These are phyloP conservation scores for Python bivittatus DNA, from an alignment of 2,113 vertebrate genomes.

Conservation along the genomic window DNA sequence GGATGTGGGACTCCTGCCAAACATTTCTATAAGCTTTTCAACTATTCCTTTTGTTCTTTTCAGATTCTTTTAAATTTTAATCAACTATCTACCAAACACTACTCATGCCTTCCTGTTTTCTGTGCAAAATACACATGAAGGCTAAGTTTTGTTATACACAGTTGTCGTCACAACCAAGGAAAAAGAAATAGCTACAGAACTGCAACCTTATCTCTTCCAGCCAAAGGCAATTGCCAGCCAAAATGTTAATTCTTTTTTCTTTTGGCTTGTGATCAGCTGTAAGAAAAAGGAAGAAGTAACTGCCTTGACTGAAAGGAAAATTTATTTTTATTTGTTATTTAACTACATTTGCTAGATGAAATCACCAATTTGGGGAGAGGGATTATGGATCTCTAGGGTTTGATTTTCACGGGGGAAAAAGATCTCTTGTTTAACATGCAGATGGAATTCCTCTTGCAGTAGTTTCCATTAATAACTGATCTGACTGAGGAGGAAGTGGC, in stretches of 20 bases:
- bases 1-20: not conserved
- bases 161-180: conserved; percentile 15
- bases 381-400: conserved; percentile 1
- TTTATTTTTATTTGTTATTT: conserved; percentile 33
- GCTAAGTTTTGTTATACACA: not conserved
- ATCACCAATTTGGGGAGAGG: conserved; percentile 19
- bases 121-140: not conserved
- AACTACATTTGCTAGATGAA: conserved; percentile 19
- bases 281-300: conserved; percentile 34
- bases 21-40: not conserved
- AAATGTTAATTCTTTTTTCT: conserved; percentile 25
- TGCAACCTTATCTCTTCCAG: conserved; percentile 5
- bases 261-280: conserved; percentile 25
- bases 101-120: not conserved
- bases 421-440: conserved; percentile 12
- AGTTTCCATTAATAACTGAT: conserved; percentile 17
- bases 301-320: conserved; percentile 14
- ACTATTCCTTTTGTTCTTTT: not conserved
- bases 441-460: conserved; percentile 19
- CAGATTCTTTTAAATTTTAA: not conserved
- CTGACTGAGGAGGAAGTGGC: conserved; percentile 19
- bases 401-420: conserved; percentile 16
- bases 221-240: conserved; percentile 3
- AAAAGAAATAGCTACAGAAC: conserved; percentile 25
- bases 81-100: not conserved